Percentiles rank a stretch among this genome's conserved stretches.
These are phyloP conservation scores for silkworm (Bombyx mori) DNA, from an alignment of 1,140 invertebrate genomes.

Conservation along the genomic window ASM3026992v2 NC_085116.1:11255501-11256000, in stretches of 20 bases:
- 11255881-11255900: slow-evolving; percentile 71
- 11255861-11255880: slow-evolving; percentile 71
- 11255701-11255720: slow-evolving; percentile 46
- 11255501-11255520: too few species aligned
- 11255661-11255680: background rate
- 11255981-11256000: background rate
- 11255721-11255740: slow-evolving; percentile 53
- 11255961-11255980: too few species aligned
- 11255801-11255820: slow-evolving; percentile 69
- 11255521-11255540: too few species aligned
- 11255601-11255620: too few species aligned
- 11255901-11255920: slow-evolving; percentile 71
- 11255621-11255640: too few species aligned
- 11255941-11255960: slow-evolving; percentile 48
- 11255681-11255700: slow-evolving; percentile 21
- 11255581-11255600: too few species aligned
- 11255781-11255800: slow-evolving; percentile 72
- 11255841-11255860: slow-evolving; percentile 71
- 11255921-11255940: slow-evolving; percentile 70
- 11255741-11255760: slow-evolving; percentile 37
- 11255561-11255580: too few species aligned
- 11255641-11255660: too few species aligned
- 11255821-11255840: slow-evolving; percentile 51
- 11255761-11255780: slow-evolving; percentile 67
- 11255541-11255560: too few species aligned